Percentiles rank a stretch among this genome's conserved stretches.
Conservation (phyloP, 2,888 invertebrate genomes). For the Petrophora chlorosata region DNA sequence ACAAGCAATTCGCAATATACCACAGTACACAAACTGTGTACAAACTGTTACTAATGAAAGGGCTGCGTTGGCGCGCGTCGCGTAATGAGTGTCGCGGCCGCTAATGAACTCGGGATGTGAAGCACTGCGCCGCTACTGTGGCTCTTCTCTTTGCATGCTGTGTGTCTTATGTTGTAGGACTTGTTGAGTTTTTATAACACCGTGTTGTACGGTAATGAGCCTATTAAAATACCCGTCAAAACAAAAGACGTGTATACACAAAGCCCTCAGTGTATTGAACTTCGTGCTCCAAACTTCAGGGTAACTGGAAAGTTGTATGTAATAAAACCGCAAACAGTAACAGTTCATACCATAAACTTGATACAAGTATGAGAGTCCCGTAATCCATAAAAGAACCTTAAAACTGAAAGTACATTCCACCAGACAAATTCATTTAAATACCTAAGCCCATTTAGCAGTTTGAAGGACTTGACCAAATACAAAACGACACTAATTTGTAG, state of each 20-base stretch:
- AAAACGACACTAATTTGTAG: background rate
- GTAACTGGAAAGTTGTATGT: too few relatives aligned
- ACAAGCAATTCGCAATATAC: background rate
- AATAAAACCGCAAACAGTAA: too few relatives aligned
- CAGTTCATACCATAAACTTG: too few relatives aligned
- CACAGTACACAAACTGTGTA: background rate
- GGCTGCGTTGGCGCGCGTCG: constrained; percentile 3
- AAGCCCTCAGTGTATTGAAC: too few relatives aligned
- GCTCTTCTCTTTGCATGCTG: background rate
- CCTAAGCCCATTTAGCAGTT: constrained; percentile 5
- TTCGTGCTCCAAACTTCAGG: too few relatives aligned
- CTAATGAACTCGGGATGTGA: constrained; percentile 7
- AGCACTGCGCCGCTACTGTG: background rate
- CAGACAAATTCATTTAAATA: background rate
- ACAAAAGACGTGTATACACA: too few relatives aligned
- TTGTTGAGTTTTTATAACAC: background rate
- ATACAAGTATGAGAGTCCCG: too few relatives aligned
- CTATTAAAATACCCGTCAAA: too few relatives aligned
- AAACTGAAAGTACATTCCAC: background rate
- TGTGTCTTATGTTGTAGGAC: background rate
- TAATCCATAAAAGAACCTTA: too few relatives aligned
- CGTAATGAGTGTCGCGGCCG: constrained; percentile 7
- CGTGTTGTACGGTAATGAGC: too few relatives aligned
- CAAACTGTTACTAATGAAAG: background rate
- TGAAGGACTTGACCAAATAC: constrained; percentile 1